A percentile compares a stretch with the other conserved stretches of the same genome.
Conservation (phyloP, 64 coral and sea anemone species). For the Montipora capricornis region DNA sequence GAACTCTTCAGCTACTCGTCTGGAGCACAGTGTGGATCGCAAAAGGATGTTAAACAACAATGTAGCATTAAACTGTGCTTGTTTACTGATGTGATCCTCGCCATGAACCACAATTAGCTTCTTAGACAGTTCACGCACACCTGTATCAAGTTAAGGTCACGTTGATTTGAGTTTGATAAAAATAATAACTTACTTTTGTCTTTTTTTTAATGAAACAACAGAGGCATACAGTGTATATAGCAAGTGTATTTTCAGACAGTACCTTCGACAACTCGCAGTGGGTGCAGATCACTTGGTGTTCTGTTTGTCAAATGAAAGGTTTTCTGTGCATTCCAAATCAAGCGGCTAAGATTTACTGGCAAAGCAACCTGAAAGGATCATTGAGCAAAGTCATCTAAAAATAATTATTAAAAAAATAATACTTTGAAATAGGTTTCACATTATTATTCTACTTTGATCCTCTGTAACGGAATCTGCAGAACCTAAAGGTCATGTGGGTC, state of each 20-base stretch:
- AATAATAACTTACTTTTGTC: neutral
- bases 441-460: neutral
- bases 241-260: neutral
- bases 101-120: constrained; percentile 91
- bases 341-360: constrained; percentile 92
- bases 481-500: no score
- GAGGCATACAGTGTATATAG: no score
- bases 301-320: constrained; percentile 94
- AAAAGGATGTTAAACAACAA: constrained; percentile 96
- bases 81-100: constrained; percentile 97
- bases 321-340: constrained; percentile 99
- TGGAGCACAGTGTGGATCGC: constrained; percentile 91
- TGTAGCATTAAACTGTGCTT: constrained; percentile 98
- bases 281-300: constrained; percentile 92
- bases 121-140: constrained; percentile 92
- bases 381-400: neutral
- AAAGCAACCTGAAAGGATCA: constrained; percentile 73
- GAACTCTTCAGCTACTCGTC: constrained; percentile 95
- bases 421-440: neutral
- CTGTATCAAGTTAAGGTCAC: neutral
- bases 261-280: constrained; percentile 94
- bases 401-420: neutral
- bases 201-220: neutral
- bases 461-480: no score
- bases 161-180: neutral